Evolutionary conservation across 2,888 invertebrate species (phyloP), one percentile per base, ranked within the genome.

Genomic region (Trichopoda pennipes): DNA sequence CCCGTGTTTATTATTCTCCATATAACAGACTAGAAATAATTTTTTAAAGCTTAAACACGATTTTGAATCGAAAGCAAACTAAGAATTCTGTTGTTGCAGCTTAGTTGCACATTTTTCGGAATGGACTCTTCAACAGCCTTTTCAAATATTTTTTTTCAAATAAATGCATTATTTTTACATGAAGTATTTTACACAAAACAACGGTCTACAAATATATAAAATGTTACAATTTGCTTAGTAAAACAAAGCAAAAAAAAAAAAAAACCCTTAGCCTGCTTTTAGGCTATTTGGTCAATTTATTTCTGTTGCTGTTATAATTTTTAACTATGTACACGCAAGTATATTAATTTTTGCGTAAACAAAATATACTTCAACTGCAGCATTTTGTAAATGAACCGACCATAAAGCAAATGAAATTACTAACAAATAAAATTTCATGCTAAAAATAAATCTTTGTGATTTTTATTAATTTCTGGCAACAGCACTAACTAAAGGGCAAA

Each of bases 371-470:
- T 49, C 63, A 77, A 69, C 16, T 49, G 35, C 61, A 76, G 9
- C 23, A 47, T 69, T 47, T 69, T 69, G 47, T 21, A 63, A 44
- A 16, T 32, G 7, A 28, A 61, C 69, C 35, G 69, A 38, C 76
- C 69, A 63, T 60, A 66, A 75, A 75, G 51, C 68, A 76, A 60
- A 60, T 53, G n/a, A 21, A 76, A 51, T n/a, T n/a, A n/a, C n/a
- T n/a, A n/a, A n/a, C n/a, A n/a, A n/a, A n/a, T 12, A 16, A 49
- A 28, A 42, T 53, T 68, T 17, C 21, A 21, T 60, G 17, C 17
- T 28, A 7, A 6, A 28, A 42, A 42, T 42, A 66, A 66, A 61
- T 66, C 42, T 44, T 68, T 51, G 42, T 32, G 32, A 28, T 35
- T 42, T 61, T 53, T 9, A 19, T 32, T 60, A 32, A 55, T 75